Evolutionary conservation across 2,113 vertebrate genomes (phyloP), one percentile per base, ranked within the genome.

Genomic region (Plectropomus leopardus): DNA sequence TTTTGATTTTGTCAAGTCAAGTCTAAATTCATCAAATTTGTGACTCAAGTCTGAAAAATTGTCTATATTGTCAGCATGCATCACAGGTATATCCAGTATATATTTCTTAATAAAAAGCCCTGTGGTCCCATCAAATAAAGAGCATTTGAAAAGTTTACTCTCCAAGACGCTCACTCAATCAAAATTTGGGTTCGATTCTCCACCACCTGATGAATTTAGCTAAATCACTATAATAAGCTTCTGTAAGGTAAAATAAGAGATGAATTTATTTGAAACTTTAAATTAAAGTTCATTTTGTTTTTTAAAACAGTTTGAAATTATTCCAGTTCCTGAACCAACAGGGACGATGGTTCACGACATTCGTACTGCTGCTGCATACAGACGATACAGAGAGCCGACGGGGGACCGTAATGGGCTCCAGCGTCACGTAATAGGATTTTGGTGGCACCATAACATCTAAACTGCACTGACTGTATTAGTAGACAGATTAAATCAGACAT

Each of bases 351-450:
- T 15, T 73, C 21, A 21, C 59, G 66, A 65, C 51, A 44, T 70
- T 30, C 44, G 59, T 3, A 1, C 60, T 28, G 71, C 34, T 26
- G 28, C 63, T 47, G 15, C 72, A 30, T 28, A 68, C 45, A 51
- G 0, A 57, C 48, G 59, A 82, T 54, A 45, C 19, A 16, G 6
- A 47, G 36, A 80, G 51, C 53, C 65, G 72, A 50, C 59, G 58
- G 3, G 40, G 60, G 47, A 45, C 72, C 76, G 9, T 77, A 61
- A 66, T 57, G 44, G 73, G 61, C 76, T 66, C 60, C 64, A 36
- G 23, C 64, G 44, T 86, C 76, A 85, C 11, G 59, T 86, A 90
- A 88, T 71, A 79, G 84, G 84, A 85, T 91, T 82, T 86, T 7
- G 11, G 44, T 57, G 57, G 0, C 50, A 57, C 70, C 57, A 54